These are phyloP conservation scores for Ailurus styani DNA, from an alignment of 2,113 vertebrate species.

Conservation along the genomic window DNA sequence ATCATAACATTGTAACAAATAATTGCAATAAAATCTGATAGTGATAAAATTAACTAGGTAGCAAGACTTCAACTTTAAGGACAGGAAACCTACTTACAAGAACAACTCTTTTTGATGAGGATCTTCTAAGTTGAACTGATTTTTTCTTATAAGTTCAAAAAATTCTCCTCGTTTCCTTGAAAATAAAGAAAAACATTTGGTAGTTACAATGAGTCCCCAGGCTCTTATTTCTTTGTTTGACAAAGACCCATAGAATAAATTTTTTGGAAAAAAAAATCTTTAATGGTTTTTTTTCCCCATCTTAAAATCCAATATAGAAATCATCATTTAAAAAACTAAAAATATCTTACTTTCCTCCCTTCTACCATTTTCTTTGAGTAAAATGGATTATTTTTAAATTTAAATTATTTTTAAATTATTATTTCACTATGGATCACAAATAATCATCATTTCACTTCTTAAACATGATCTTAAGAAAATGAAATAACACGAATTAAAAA, in stretches of 20 bases:
- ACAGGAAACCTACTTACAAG: slow-evolving; percentile 83
- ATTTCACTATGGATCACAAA: not conserved
- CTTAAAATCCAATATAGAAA: not conserved
- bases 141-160: slow-evolving; percentile 95
- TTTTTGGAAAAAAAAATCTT: not conserved
- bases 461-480: not conserved
- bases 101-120: slow-evolving; percentile 92
- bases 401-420: not conserved
- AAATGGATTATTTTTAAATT: not conserved
- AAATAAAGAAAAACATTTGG: slow-evolving; percentile 64
- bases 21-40: not conserved
- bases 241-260: not conserved
- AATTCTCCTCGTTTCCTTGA: slow-evolving; percentile 91
- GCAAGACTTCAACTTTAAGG: not conserved
- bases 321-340: not conserved
- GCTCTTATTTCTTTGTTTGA: not conserved
- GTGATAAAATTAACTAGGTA: not conserved
- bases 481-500: not conserved
- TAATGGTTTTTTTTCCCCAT: not conserved
- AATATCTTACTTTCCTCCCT: not conserved
- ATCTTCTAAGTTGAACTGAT: slow-evolving; percentile 91
- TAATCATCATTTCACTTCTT: not conserved
- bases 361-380: not conserved
- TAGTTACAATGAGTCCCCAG: not conserved
- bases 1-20: not conserved